Base-by-base conservation (phyloP, 2,797 vertebrate species). In the Toxotes lorentzi region DNA sequence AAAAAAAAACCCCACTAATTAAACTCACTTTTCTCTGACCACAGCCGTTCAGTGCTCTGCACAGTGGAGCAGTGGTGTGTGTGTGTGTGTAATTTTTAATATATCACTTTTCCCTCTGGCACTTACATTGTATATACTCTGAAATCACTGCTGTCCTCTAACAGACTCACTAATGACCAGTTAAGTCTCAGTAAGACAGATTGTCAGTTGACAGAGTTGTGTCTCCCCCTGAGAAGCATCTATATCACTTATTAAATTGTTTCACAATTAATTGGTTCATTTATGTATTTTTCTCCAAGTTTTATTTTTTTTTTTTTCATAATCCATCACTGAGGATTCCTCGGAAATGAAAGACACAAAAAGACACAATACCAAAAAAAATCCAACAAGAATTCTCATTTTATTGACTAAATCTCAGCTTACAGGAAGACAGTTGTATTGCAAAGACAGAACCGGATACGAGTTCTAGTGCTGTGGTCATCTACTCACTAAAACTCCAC, bases 361-460 rank as follows among this genome's bases (percentile, higher is more conserved):
- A 73, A 80, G 34, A 75, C 60, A 60, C 2, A 38, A 71, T 40
- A 56, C 63, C 2, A 53, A 57, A 53, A 84, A 40, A 59, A 61
- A 30, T 78, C 64, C 73, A 85, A 86, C 84, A 87, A 81, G 48
- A 85, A 86, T 83, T 91, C 62, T 91, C 76, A 73, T 91, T 94
- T 95, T 93, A 94, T 92, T 95, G 88, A 94, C 90, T 94, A 91
- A 95, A 93, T 93, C 86, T 82, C 83, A 93, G 84, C 40, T 90
- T 90, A 95, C 93, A 95, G 95, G 94, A 96, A 96, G 95, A 96
- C 94, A 79, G 82, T 93, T 92, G 94, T 95, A 95, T 95, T 95
- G 93, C 93, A 93, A 92, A 93, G 93, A 94, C 93, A 90, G 87
- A 92, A 90, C 85, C 48, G 71, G 89, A 86, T 79, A 86, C 13